These are phyloP conservation scores for Harmothoe impar DNA, from an alignment of 2,888 invertebrate species.

Conservation along the genomic window DNA sequence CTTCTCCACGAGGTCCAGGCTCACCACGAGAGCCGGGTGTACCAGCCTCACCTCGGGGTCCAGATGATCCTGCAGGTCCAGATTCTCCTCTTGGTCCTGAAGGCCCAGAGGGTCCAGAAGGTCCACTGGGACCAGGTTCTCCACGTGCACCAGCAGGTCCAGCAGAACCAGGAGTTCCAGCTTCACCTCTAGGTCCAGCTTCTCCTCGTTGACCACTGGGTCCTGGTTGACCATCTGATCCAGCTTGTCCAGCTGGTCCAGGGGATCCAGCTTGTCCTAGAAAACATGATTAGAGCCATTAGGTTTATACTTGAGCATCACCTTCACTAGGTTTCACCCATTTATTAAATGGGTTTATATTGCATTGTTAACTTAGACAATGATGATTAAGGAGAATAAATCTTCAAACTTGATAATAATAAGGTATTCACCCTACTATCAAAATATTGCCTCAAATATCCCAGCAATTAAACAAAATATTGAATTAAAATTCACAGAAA, in stretches of 20 bases:
- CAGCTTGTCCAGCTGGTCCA: conserved; percentile 64
- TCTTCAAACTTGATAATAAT: too few species aligned
- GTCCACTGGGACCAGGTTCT: conserved; percentile 61
- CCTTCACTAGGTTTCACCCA: too few species aligned
- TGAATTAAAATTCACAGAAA: too few species aligned
- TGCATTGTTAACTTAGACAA: too few species aligned
- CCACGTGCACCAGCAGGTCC: conserved; percentile 65
- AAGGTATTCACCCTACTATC: too few species aligned
- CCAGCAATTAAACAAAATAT: too few species aligned
- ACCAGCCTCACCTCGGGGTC: neutral
- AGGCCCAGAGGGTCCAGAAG: conserved; percentile 40
- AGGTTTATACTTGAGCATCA: conserved; percentile 70
- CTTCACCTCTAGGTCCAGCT: conserved; percentile 62
- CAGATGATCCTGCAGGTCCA: conserved; percentile 59
- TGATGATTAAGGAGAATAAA: too few species aligned
- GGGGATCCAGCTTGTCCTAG: conserved; percentile 58
- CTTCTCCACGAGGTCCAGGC: neutral
- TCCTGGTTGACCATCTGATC: conserved; percentile 65
- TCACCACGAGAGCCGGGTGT: neutral
- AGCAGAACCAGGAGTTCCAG: conserved; percentile 65
- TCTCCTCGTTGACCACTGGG: conserved; percentile 85
- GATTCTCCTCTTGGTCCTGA: conserved; percentile 57
- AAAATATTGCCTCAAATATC: too few species aligned
- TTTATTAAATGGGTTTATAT: too few species aligned
- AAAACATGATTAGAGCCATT: conserved; percentile 18